A percentile compares a stretch with the other conserved stretches of the same genome.
phyloP scores from a whole-genome alignment of 2,888 invertebrate genomes.

The Ochropleura plecta region DNA sequence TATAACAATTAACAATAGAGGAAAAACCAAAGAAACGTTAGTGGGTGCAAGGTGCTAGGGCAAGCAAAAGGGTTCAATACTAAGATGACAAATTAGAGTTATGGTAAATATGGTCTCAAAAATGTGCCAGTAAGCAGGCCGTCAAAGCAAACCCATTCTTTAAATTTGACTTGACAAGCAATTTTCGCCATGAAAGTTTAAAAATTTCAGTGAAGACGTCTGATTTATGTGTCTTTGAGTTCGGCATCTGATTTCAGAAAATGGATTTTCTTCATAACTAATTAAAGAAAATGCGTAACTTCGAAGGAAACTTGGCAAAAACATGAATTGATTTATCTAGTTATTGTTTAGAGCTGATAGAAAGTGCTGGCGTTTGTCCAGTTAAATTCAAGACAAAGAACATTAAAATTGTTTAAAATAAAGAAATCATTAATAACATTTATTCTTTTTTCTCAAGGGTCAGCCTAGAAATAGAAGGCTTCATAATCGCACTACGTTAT shows the following conservation, averaged over 20 bases:
- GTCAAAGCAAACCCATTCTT: background rate
- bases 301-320: constrained; percentile 49
- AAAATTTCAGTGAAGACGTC: background rate
- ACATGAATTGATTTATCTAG: constrained; percentile 33
- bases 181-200: background rate
- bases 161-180: background rate
- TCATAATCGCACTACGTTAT: background rate
- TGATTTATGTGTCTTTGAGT: background rate
- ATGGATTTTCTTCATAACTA: constrained; percentile 8
- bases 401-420: constrained; percentile 8
- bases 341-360: constrained; percentile 19
- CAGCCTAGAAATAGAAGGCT: background rate
- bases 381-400: constrained; percentile 3
- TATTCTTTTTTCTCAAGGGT: background rate
- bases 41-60: background rate
- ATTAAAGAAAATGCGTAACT: constrained; percentile 36
- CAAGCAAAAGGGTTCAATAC: background rate
- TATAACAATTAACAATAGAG: background rate
- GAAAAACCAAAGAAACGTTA: background rate
- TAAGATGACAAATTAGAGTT: background rate
- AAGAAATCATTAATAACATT: background rate
- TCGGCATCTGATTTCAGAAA: constrained; percentile 18
- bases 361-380: constrained; percentile 48
- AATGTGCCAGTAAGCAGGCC: background rate
- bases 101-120: background rate